Conservation (phyloP, 2,113 vertebrate species). For the Dryoscopus gambensis region DNA sequence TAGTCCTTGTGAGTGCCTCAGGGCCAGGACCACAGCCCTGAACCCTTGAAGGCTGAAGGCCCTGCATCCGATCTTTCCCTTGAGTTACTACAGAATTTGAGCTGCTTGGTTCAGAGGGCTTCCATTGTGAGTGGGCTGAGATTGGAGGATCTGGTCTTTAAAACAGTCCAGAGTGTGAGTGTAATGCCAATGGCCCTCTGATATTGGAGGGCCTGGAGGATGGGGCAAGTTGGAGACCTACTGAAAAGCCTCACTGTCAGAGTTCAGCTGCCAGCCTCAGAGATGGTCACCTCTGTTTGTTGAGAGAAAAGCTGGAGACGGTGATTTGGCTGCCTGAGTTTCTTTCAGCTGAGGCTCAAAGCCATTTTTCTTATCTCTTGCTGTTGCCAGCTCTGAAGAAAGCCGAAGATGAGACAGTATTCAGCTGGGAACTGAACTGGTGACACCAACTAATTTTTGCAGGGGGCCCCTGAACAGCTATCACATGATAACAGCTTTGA, state of each 20-base stretch:
- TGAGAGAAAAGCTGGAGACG: background rate
- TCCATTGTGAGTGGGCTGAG: background rate
- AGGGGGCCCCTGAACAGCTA: background rate
- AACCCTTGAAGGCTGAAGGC: background rate
- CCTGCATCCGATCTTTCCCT: background rate
- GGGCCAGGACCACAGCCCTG: background rate
- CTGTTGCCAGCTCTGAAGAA: background rate
- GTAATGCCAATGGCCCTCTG: background rate
- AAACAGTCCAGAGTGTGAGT: background rate
- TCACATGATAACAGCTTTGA: conserved; percentile 6
- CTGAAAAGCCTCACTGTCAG: background rate
- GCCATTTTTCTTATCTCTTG: background rate
- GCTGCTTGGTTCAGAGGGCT: background rate
- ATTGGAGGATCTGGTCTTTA: background rate
- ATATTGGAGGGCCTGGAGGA: background rate
- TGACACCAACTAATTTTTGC: background rate
- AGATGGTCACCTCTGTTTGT: background rate
- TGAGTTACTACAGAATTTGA: background rate
- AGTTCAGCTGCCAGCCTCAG: background rate
- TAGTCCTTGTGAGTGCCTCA: background rate
- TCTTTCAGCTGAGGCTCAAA: background rate
- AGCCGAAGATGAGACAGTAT: background rate
- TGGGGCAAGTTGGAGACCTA: background rate
- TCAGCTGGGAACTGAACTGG: background rate
- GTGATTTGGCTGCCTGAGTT: background rate